Percentiles rank a stretch among this genome's conserved stretches.
Evolutionary conservation across 2,888 invertebrate genomes (phyloP).

Genomic region (Pandemis corylana): DNA sequence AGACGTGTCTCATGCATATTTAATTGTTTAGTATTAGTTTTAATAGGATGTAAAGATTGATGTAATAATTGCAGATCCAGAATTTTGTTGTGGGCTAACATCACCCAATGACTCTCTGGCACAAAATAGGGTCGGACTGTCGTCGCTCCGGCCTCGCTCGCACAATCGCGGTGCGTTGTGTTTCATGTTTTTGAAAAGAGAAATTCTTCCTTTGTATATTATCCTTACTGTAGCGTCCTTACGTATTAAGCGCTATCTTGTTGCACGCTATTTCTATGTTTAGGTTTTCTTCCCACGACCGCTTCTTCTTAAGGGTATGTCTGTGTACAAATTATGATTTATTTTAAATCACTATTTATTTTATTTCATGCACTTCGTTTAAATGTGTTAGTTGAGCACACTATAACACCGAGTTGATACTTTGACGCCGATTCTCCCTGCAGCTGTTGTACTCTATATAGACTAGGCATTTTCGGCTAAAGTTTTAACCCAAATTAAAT

Average conservation of each 20-base stretch:
- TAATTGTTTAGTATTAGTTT: constrained; percentile 1
- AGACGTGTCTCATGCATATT: constrained; percentile 9
- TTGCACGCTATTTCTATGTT: constrained; percentile 61
- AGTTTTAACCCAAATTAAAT: constrained; percentile 21
- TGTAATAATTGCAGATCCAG: constrained; percentile 91
- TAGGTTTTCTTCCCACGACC: constrained; percentile 48
- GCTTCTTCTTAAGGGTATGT: constrained; percentile 34
- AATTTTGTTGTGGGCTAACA: constrained; percentile 94
- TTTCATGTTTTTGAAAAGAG: constrained; percentile 84
- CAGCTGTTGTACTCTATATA: constrained; percentile 3
- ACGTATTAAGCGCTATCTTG: constrained; percentile 59
- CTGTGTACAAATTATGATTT: constrained; percentile 19
- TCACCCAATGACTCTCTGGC: constrained; percentile 91
- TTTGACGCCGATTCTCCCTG: constrained; percentile 16
- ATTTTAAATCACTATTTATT: constrained; percentile 25
- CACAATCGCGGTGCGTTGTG: constrained; percentile 87
- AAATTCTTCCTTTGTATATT: constrained; percentile 62
- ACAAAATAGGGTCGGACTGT: constrained; percentile 83
- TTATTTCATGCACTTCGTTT: constrained; percentile 53
- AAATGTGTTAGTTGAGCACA: constrained; percentile 51
- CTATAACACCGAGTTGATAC: constrained; percentile 33
- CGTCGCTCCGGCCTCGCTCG: constrained; percentile 83
- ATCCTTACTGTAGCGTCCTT: constrained; percentile 59
- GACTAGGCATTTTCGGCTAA: constrained; percentile 17
- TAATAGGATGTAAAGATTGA: constrained; percentile 54